phyloP scores from a whole-genome alignment of 2,113 vertebrate species.

The Dasyornis broadbenti region DNA sequence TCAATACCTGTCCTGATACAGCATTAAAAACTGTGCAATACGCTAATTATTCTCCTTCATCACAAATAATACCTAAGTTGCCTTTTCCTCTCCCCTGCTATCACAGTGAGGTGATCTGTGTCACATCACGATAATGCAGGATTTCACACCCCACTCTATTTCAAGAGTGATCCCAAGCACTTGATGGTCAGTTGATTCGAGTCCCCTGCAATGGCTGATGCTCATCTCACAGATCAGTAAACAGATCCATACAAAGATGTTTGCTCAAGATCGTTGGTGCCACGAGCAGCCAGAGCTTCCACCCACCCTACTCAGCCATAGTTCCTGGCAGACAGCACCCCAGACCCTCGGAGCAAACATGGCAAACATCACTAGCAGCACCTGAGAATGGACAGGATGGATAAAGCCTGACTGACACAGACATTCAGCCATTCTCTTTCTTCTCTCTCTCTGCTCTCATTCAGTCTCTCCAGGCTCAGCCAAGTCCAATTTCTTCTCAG shows the following conservation, averaged over 20 bases:
- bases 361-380: background rate
- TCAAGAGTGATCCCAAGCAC: background rate
- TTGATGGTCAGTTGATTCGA: background rate
- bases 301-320: background rate
- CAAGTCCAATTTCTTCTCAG: background rate
- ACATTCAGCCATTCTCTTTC: background rate
- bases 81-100: background rate
- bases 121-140: background rate
- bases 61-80: background rate
- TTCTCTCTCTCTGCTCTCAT: background rate
- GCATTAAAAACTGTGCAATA: background rate
- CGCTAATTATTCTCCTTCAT: background rate
- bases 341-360: rapidly evolving
- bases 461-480: background rate
- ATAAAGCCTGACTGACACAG: background rate
- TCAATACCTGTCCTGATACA: background rate
- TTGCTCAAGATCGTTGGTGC: rapidly evolving
- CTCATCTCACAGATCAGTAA: background rate
- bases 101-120: background rate
- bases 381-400: rapidly evolving
- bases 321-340: background rate
- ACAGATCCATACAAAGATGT: background rate
- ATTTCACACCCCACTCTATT: background rate
- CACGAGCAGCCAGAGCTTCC: background rate
- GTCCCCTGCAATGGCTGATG: background rate